Percentiles rank a stretch among this genome's conserved stretches.
These are phyloP conservation scores for Tetragnatha versicolor DNA, from an alignment of 1,140 invertebrate genomes.

Conservation along the genomic window DNA sequence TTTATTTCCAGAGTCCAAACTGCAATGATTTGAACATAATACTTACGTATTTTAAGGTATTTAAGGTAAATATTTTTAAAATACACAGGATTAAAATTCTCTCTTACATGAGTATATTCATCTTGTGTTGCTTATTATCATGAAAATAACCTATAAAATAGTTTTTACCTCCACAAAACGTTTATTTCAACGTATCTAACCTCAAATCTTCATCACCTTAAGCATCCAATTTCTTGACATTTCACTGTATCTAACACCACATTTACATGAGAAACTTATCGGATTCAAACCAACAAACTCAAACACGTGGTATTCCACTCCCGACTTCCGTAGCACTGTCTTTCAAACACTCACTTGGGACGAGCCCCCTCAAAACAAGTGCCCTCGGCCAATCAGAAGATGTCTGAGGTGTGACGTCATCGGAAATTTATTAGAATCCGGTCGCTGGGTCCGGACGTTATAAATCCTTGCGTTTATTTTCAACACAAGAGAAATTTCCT, in stretches of 20 bases:
- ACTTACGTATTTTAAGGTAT: too few species aligned
- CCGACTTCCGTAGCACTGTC: neutral
- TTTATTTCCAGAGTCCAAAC: too few species aligned
- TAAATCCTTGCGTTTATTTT: conserved; percentile 20
- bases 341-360: neutral
- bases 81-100: too few species aligned
- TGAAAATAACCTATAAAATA: neutral
- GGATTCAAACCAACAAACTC: neutral
- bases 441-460: conserved; percentile 21
- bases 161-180: neutral
- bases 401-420: conserved; percentile 34
- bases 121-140: neutral
- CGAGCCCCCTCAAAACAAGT: neutral
- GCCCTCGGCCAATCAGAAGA: neutral
- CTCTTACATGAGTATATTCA: too few species aligned
- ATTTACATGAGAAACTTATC: neutral
- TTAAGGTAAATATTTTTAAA: too few species aligned
- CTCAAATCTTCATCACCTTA: neutral
- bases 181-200: neutral
- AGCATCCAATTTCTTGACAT: neutral
- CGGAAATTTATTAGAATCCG: conserved; percentile 26
- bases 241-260: neutral
- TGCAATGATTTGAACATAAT: too few species aligned
- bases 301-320: neutral
- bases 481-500: conserved; percentile 38